Evolutionary conservation across 1,140 invertebrate species (phyloP).

Genomic region (Drosophila cardini): DNA sequence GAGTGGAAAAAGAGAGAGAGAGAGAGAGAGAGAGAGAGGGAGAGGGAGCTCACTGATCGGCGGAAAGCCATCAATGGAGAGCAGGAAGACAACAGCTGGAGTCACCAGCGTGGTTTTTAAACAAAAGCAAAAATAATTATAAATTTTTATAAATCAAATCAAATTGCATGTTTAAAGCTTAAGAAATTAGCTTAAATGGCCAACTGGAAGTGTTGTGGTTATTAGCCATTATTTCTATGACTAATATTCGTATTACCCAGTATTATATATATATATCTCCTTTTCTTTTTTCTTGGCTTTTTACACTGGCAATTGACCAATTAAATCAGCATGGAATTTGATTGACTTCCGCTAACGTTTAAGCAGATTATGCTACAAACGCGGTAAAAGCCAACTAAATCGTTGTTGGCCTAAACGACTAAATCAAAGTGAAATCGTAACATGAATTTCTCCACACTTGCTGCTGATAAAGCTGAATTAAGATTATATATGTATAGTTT

Average conservation of each 20-base stretch:
- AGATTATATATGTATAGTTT: not conserved
- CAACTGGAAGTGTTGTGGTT: constrained; percentile 55
- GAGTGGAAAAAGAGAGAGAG: not conserved
- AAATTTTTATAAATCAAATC: constrained; percentile 50
- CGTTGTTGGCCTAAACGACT: constrained; percentile 30
- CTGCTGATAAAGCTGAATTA: not conserved
- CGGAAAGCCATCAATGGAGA: not conserved
- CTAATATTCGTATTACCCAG: constrained; percentile 4
- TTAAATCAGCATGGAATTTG: constrained; percentile 49
- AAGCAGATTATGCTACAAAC: constrained; percentile 52
- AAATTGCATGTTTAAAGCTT: constrained; percentile 31
- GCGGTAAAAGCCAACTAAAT: constrained; percentile 40
- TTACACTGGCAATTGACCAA: constrained; percentile 37
- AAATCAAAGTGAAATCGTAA: constrained; percentile 47
- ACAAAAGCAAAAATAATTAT: constrained; percentile 44
- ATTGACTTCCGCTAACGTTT: constrained; percentile 65
- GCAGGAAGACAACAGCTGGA: constrained; percentile 18
- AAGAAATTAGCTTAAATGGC: constrained; percentile 50
- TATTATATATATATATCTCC: constrained; percentile 21
- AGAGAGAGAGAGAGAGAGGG: not conserved
- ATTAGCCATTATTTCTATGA: constrained; percentile 6
- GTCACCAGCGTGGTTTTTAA: constrained; percentile 22
- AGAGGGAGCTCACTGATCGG: not conserved
- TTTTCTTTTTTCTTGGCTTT: constrained; percentile 5
- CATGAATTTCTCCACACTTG: constrained; percentile 14